Evolutionary conservation across 2,888 invertebrate genomes (phyloP), one percentile per base, ranked within the genome.

Genomic region (Serrognathus titanus): DNA sequence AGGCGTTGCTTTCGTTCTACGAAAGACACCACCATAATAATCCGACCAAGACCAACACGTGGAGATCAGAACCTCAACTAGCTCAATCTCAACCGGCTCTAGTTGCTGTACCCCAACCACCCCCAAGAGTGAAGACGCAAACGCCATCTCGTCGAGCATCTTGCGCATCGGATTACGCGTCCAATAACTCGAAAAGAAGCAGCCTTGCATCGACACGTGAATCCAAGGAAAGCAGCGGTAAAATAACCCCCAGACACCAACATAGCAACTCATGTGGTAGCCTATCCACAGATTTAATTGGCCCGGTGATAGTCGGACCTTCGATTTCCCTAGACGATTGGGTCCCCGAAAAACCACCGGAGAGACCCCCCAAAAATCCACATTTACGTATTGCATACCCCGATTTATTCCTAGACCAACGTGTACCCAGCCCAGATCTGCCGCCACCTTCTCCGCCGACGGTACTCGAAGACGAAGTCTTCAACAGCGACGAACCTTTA

Each of bases 1-100:
- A 90, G 72, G 92, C 92, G 0, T 80, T 92, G 6, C 79, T 90
- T 57, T 89, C 89, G 1, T 92, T 89, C 70, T 90, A 91, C 73
- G 90, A 92, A 70, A 80, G 90, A 47, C 89, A 90, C 66, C 84
- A 85, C 59, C n/a, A n/a, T n/a, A 58, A 53, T 11, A 55, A 45
- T 24, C 66, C 77, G 66, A 71, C 58, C 66, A 53, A 51, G 64
- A 57, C 66, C 62, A 66, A 68, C 67, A 64, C 80, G 9, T 85
- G 84, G 84, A 75, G 82, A 52, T 84, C 84, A 0, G 84, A 85
- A 64, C 84, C 84, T 0, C 83, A 83, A 54, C 70, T 83, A 8
- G 78, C 81, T 1, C 76, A 76, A 63, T 66, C 71, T 31, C 70
- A 69, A 55, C 62, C 66, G 13, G 59, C 68, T 9, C 57, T 66